Evolutionary conservation across 2,888 invertebrate genomes (phyloP).

Genomic region (Ormyrus labotus): DNA sequence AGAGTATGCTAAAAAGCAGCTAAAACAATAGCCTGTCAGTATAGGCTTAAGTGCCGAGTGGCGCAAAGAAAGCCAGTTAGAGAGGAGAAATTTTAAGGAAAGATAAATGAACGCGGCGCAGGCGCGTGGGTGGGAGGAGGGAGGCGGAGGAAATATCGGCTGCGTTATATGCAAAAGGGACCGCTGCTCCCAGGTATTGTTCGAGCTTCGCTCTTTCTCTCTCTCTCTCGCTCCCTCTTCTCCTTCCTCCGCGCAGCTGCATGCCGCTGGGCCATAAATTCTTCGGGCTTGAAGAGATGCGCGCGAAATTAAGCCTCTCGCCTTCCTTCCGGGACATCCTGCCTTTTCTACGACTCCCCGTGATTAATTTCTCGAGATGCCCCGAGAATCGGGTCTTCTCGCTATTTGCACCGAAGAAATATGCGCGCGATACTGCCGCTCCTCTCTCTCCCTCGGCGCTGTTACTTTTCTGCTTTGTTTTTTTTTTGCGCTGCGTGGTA

Average conservation of each 20-base stretch:
- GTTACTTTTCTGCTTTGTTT: background rate
- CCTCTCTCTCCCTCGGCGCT: background rate
- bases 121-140: background rate
- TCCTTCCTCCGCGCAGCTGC: background rate
- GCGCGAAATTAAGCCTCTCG: slow-evolving; percentile 60
- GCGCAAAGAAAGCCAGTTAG: background rate
- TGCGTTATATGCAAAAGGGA: slow-evolving; percentile 34
- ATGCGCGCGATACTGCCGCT: slow-evolving; percentile 5
- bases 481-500: no score
- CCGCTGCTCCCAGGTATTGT: slow-evolving; percentile 37
- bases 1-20: no score
- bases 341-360: slow-evolving; percentile 53
- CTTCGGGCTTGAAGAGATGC: slow-evolving; percentile 56
- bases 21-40: no score
- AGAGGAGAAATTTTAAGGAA: slow-evolving; percentile 25
- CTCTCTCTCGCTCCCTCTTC: background rate
- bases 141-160: slow-evolving; percentile 27
- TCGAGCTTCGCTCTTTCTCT: slow-evolving; percentile 3
- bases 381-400: slow-evolving; percentile 48
- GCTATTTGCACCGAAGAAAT: slow-evolving; percentile 21
- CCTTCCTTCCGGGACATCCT: slow-evolving; percentile 59
- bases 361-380: slow-evolving; percentile 59
- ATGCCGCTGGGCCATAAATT: slow-evolving; percentile 55
- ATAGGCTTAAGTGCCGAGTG: background rate
- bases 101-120: slow-evolving; percentile 39